Conservation (phyloP, 2,113 vertebrate genomes). For the Lucifuga dentata region DNA sequence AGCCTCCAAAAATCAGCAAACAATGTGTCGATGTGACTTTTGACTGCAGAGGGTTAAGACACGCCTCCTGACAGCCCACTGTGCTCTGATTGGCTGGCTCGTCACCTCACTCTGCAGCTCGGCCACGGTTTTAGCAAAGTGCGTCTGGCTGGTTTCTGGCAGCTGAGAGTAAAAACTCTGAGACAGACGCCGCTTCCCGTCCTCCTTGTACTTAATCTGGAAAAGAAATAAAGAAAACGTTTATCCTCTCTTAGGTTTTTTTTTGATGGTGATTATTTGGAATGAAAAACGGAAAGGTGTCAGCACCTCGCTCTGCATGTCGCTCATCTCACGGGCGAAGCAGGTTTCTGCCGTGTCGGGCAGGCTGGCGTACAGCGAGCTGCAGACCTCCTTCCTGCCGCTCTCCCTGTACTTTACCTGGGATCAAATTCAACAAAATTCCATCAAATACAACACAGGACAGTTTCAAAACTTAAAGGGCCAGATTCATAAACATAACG, state of each 20-base stretch:
- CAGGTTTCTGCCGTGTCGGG: slow-evolving; percentile 87
- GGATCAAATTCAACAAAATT: too few species aligned
- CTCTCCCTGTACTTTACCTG: slow-evolving; percentile 89
- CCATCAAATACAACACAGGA: too few species aligned
- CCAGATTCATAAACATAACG: too few species aligned
- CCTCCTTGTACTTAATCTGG: slow-evolving; percentile 72
- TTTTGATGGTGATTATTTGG: too few species aligned
- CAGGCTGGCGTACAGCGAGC: slow-evolving; percentile 86
- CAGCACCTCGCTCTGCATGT: slow-evolving; percentile 64
- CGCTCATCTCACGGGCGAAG: slow-evolving; percentile 84
- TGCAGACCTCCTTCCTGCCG: slow-evolving; percentile 81
- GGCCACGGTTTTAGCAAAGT: slow-evolving; percentile 63
- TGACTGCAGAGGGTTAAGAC: too few species aligned
- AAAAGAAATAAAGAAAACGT: too few species aligned
- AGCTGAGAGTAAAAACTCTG: slow-evolving; percentile 71
- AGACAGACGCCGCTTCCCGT: slow-evolving; percentile 35
- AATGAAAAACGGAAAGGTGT: too few species aligned
- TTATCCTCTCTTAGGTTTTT: neutral
- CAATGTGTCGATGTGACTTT: too few species aligned
- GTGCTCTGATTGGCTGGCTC: too few species aligned
- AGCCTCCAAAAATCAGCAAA: too few species aligned
- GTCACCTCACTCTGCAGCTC: slow-evolving; percentile 86
- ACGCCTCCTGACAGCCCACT: too few species aligned
- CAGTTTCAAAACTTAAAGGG: too few species aligned
- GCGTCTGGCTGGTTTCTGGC: slow-evolving; percentile 44